These are phyloP conservation scores for Polyommatus icarus DNA, from an alignment of 2,888 invertebrate genomes.

Conservation along the genomic window DNA sequence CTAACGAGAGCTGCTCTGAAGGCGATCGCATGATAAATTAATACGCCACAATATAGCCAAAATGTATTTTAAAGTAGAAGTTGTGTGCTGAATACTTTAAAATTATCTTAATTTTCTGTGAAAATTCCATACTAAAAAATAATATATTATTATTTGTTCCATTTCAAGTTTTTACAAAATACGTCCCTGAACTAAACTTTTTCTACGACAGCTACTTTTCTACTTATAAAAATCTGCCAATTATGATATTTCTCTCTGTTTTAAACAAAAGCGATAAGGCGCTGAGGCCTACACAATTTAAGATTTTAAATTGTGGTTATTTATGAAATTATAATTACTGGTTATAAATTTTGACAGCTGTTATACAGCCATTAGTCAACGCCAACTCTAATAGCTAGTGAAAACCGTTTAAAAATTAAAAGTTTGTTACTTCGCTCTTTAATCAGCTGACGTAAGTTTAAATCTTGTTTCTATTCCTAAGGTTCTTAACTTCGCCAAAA, in stretches of 20 bases:
- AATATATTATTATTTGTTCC: neutral
- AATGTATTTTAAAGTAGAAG: neutral
- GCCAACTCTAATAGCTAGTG: neutral
- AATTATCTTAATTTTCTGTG: neutral
- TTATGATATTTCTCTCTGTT: too few species aligned
- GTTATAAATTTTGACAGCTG: too few species aligned
- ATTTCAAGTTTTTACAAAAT: too few species aligned
- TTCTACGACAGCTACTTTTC: too few species aligned
- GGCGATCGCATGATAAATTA: conserved; percentile 13
- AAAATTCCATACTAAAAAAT: neutral
- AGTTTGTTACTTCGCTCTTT: neutral
- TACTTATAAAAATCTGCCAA: too few species aligned
- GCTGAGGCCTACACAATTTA: too few species aligned
- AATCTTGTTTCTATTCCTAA: neutral
- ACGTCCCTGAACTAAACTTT: too few species aligned
- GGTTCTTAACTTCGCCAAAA: too few species aligned
- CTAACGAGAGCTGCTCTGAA: conserved; percentile 14
- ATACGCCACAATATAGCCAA: neutral
- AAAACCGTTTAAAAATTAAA: neutral
- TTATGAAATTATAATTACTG: too few species aligned
- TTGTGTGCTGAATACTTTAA: neutral
- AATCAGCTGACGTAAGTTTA: neutral
- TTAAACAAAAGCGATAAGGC: too few species aligned
- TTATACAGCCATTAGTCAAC: too few species aligned
- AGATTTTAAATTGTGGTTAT: too few species aligned